Evolutionary conservation across 2,888 invertebrate genomes (phyloP).

Genomic region (Craniophora ligustri): DNA sequence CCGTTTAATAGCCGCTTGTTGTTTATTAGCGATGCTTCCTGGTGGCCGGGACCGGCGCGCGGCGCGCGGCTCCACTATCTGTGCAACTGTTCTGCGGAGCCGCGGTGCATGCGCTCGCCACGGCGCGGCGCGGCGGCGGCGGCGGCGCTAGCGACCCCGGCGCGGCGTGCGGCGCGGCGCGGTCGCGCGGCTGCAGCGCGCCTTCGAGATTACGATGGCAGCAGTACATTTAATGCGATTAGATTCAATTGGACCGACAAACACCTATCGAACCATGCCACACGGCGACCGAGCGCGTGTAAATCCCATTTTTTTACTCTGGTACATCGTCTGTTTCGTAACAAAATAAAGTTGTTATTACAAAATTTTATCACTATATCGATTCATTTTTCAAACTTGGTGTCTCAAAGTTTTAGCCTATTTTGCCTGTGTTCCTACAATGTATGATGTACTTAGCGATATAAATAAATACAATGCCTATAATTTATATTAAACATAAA

Average conservation of each 20-base stretch:
- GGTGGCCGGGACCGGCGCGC: constrained; percentile 45
- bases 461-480: constrained; percentile 17
- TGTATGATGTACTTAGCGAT: no score
- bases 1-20: constrained; percentile 78
- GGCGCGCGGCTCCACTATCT: constrained; percentile 24
- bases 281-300: no score
- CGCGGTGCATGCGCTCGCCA: no score
- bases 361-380: no score
- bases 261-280: background rate
- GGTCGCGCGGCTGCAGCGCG: background rate
- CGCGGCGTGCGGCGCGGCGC: background rate
- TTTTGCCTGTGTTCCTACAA: no score
- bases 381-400: no score
- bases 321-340: no score
- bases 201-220: constrained; percentile 1
- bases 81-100: constrained; percentile 15
- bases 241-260: background rate
- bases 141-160: no score
- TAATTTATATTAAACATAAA: constrained; percentile 45
- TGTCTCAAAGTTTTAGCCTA: no score
- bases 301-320: no score
- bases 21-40: constrained; percentile 79
- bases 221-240: constrained; percentile 2
- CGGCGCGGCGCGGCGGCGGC: background rate
- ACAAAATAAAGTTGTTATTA: no score